Evolutionary conservation across 2,888 invertebrate genomes (phyloP), one percentile per base, ranked within the genome.

Genomic region (Yponomeuta cagnagella): DNA sequence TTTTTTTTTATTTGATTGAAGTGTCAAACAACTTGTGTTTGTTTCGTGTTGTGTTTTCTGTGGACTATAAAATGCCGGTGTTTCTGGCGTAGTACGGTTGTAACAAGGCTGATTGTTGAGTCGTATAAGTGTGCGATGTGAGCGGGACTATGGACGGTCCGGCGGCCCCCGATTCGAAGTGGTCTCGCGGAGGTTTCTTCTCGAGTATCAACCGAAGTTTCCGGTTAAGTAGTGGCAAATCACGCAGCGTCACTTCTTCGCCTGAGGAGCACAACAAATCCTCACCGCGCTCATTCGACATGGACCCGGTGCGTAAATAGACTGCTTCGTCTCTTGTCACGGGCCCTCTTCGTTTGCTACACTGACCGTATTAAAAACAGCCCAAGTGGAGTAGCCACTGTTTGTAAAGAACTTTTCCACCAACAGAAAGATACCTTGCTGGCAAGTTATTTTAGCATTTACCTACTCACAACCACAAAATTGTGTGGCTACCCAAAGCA

Each of bases 141-240:
- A 88, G 80, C 85, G 82, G 82, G 78, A 88, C 84, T 82, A 90
- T 89, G 89, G 89, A 90, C 82, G 86, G 87, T 30, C 30, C 65
- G 48, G 23, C 48, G 81, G 77, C 83, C 75, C 84, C 80, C 78
- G 88, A 88, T 78, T 82, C 88, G 74, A 83, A 89, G 84, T 88
- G 89, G 89, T 86, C 87, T 79, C 86, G 89, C 74, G 89, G 89
- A 76, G 90, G 92, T 73, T 90, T 92, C 82, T 83, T 92, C 78
- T 90, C 88, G 73, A 82, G 86, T 72, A 81, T 92, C 30, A 92
- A 92, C 77, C 86, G 90, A 79, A 92, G 92, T 81, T 90, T 92
- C 82, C 88, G 92, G 71, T 79, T 91, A 73, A 78, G 84, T 37
- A 84, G 83, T 73, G 84, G 84, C 63, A 90, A 84, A 77, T 80